Evolutionary conservation across 1,140 invertebrate species (phyloP), one percentile per base, ranked within the genome.

Genomic region (Brachionus paranguensis): DNA sequence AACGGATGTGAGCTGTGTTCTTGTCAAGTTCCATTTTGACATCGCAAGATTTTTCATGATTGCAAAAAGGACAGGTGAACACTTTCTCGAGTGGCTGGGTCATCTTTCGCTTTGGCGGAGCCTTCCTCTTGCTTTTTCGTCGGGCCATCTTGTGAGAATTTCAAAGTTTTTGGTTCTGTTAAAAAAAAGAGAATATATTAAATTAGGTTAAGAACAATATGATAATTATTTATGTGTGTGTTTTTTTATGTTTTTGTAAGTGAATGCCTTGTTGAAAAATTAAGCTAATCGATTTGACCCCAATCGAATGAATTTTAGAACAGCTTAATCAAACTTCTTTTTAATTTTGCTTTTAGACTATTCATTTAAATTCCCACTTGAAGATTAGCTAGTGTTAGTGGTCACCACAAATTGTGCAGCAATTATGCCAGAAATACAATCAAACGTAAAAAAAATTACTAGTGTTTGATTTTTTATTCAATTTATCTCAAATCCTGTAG

Each of bases 31-130:
- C 96, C 97, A 99, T 95, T 93, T 99, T 99, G 53, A 99, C 97
- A 91, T 99, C 97, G 90, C 98, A 99, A 1, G 96, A 97, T 87
- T 96, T 96, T 90, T 99, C 97, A 88, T 99, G 97, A 90, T 99
- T 99, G 89, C 98, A 99, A 91, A 99, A 99, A 6, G 97, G 98
- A 88, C 98, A 99, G 88, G 99, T 99, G 88, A 99, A 99, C 87
- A 96, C 93, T 70, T 93, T 94, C 87, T 99, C 97, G 37, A 99
- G 89, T 1, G 97, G 95, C 88, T 96, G 93, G 86, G 98, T 96
- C 6, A 94, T 93, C 91, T 98, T 98, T 85, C 93, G 91, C 89
- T 97, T 99, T 37, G 95, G 93, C 10, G 96, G 95, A 90, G 98
- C 98, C 87, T 95, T 93, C 90, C 98, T 97, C 86, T 96, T 98